A percentile compares a stretch with the other conserved stretches of the same genome.
These are phyloP conservation scores for Oncorhynchus keta DNA, from an alignment of 2,113 vertebrate species.

Conservation along the genomic window DNA sequence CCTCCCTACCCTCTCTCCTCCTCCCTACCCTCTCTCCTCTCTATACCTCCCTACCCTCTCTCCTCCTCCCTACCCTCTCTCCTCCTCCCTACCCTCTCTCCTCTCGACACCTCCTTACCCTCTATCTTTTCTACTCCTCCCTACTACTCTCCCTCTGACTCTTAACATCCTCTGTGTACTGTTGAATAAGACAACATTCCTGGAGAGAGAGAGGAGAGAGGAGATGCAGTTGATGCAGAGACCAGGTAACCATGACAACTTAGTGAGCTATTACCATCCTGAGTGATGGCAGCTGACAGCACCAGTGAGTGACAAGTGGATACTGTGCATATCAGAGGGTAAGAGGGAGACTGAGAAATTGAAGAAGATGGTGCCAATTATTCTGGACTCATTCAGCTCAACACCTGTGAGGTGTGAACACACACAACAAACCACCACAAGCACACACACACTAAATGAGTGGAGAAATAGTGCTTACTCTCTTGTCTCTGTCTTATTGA, in stretches of 20 bases:
- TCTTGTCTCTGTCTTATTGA: conserved; percentile 13
- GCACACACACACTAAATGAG: conserved; percentile 11
- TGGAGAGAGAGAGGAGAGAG: conserved; percentile 36
- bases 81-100: conserved; percentile 10
- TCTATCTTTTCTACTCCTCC: conserved; percentile 17
- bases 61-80: conserved; percentile 6
- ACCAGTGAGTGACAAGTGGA: neutral
- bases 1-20: conserved; percentile 3
- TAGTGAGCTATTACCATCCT: conserved; percentile 22
- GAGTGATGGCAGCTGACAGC: neutral
- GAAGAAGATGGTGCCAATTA: no score
- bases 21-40: no score
- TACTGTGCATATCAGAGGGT: neutral
- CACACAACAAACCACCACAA: no score
- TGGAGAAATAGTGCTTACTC: conserved; percentile 30
- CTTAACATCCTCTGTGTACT: conserved; percentile 48
- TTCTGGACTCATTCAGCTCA: no score
- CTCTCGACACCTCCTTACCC: no score
- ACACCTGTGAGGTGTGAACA: no score
- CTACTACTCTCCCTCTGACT: conserved; percentile 14
- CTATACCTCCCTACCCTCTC: conserved; percentile 4
- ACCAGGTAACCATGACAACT: conserved; percentile 22
- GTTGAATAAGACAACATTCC: conserved; percentile 70
- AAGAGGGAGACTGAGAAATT: no score
- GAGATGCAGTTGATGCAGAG: neutral